Base-by-base conservation (phyloP, 2,888 invertebrate species). In the Cosmopolites sordidus region DNA sequence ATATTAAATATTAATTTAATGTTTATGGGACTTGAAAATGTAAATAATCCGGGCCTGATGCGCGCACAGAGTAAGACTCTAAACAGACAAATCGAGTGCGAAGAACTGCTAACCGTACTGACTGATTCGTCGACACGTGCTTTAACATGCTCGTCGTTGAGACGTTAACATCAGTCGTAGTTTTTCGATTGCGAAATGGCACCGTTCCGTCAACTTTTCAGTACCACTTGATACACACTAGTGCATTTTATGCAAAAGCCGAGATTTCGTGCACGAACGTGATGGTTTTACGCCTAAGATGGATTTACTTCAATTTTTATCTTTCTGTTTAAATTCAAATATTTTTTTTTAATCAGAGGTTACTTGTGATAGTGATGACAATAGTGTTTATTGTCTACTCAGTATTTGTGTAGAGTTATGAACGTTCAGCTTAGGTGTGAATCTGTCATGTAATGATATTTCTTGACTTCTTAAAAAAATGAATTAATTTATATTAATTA, bases 31-130 rank as follows among this genome's bases (percentile, higher is more conserved):
- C n/a, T n/a, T n/a, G n/a, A n/a, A n/a, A n/a, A n/a, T n/a, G n/a
- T n/a, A n/a, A n/a, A 5, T 22, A 52, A 37, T 58, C 48, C 58
- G 58, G 48, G 9, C 37, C 58, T 58, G 58, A 16, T 14, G 2
- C 17, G 41, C 45, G 38, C 43, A 37, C 38, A 39, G 52, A 46
- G 48, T 43, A 39, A 55, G 54, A 42, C 52, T 48, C 55, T 27
- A 47, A 58, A 58, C 55, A 55, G 58, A 55, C 55, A 58, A 58
- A 58, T 58, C 55, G 52, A 54, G 55, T 55, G 54, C 55, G 49
- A 58, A 58, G 58, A 54, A 58, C 54, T 54, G 54, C 48, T 58
- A 58, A 58, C 58, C 58, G 58, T 45, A 51, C 51, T 54, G 54
- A 50, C 50, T 57, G 53, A 54, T 57, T 54, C 57, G 57, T 37